Percentiles rank a stretch among this genome's conserved stretches.
Evolutionary conservation across 2,113 vertebrate species (phyloP).

Genomic region (Micromys minutus): DNA sequence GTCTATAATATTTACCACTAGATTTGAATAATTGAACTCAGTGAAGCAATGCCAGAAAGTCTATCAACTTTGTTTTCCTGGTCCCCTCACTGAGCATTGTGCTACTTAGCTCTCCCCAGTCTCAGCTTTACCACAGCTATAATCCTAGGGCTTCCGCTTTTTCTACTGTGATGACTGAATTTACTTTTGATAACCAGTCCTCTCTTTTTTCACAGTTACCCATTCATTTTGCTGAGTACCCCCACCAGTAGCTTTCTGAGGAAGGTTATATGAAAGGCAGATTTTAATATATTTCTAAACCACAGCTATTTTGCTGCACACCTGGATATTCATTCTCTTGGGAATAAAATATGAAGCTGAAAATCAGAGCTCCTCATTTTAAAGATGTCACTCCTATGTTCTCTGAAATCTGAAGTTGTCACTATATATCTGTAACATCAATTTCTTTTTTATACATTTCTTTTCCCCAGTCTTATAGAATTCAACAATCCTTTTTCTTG

Average conservation of each 20-base stretch:
- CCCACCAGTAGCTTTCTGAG: neutral
- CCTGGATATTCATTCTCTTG: neutral
- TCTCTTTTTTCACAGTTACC: neutral
- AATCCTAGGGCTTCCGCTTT: no score
- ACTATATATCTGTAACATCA: neutral
- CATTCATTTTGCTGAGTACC: neutral
- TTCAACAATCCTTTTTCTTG: neutral
- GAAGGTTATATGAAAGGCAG: neutral
- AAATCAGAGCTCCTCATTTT: neutral
- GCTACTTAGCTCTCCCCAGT: neutral
- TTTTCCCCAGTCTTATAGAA: neutral
- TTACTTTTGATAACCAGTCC: neutral
- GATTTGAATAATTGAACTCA: neutral
- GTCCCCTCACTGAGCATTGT: neutral
- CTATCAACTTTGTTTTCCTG: neutral
- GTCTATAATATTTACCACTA: neutral
- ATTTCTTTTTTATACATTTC: neutral
- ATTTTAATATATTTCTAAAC: constrained; percentile 30
- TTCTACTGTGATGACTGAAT: neutral
- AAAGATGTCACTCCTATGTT: neutral
- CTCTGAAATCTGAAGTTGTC: neutral
- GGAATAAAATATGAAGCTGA: neutral
- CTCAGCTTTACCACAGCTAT: neutral
- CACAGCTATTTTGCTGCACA: neutral
- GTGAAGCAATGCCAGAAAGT: neutral